Evolutionary conservation across 2,113 vertebrate species (phyloP).

Genomic region (Leptodactylus fuscus): DNA sequence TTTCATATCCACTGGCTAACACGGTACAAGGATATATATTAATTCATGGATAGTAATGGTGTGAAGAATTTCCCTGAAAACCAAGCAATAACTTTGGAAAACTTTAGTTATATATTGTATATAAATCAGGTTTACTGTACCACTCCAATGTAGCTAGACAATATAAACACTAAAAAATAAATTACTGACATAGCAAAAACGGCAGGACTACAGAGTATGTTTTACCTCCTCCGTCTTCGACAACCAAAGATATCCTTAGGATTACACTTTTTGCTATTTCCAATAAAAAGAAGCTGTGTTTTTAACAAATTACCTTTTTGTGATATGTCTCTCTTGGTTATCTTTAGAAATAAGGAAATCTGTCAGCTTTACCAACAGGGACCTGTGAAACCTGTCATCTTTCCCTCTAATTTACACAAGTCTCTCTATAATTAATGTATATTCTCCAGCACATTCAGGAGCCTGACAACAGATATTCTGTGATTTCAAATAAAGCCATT

Average conservation of each 20-base stretch:
- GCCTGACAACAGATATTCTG: constrained; percentile 41
- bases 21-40: no score
- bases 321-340: constrained; percentile 54
- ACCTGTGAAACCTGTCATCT: constrained; percentile 54
- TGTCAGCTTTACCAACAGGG: constrained; percentile 53
- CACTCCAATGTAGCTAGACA: not conserved
- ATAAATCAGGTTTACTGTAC: no score
- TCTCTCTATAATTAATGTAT: constrained; percentile 57
- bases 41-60: no score
- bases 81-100: no score
- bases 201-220: not conserved
- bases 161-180: not conserved
- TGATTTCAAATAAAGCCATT: constrained; percentile 53
- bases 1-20: no score
- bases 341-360: constrained; percentile 54
- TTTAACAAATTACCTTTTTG: constrained; percentile 55
- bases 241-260: constrained; percentile 9
- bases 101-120: no score
- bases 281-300: constrained; percentile 18
- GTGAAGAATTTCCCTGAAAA: no score
- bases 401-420: constrained; percentile 47
- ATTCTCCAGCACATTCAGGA: constrained; percentile 39
- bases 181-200: not conserved
- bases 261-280: constrained; percentile 38
- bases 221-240: not conserved